Percentiles rank a stretch among this genome's conserved stretches.
phyloP scores from a whole-genome alignment of 2,113 vertebrate species.

The Tetrax tetrax region DNA sequence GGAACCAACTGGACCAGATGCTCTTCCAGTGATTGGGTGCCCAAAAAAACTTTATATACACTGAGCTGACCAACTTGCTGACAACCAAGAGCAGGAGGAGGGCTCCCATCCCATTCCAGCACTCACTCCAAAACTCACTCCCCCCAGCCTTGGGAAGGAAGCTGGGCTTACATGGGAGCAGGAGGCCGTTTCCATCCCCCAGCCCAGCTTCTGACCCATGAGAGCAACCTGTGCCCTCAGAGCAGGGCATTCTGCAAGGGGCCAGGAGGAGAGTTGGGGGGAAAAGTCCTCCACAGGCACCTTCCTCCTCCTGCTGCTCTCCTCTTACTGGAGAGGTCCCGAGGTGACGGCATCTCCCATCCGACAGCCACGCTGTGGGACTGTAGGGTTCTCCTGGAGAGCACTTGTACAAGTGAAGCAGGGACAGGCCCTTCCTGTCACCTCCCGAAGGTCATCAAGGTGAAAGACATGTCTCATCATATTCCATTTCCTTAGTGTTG shows the following conservation, averaged over 20 bases:
- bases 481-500: background rate
- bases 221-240: background rate
- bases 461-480: background rate
- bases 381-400: background rate
- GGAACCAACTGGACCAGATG: background rate
- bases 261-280: background rate
- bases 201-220: background rate
- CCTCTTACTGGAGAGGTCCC: background rate
- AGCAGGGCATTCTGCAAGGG: background rate
- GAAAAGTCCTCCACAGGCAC: fast-evolving
- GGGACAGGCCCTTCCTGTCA: background rate
- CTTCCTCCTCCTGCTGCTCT: background rate
- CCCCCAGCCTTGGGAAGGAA: fast-evolving
- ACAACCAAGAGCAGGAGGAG: background rate
- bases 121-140: background rate
- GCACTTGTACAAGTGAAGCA: background rate
- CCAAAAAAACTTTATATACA: background rate
- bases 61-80: background rate
- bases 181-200: background rate
- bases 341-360: fast-evolving
- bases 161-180: fast-evolving
- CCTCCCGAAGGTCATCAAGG: background rate
- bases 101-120: background rate
- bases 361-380: fast-evolving
- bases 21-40: background rate